phyloP scores from a whole-genome alignment of 2,888 invertebrate genomes.

The Siphlonurus alternatus region DNA sequence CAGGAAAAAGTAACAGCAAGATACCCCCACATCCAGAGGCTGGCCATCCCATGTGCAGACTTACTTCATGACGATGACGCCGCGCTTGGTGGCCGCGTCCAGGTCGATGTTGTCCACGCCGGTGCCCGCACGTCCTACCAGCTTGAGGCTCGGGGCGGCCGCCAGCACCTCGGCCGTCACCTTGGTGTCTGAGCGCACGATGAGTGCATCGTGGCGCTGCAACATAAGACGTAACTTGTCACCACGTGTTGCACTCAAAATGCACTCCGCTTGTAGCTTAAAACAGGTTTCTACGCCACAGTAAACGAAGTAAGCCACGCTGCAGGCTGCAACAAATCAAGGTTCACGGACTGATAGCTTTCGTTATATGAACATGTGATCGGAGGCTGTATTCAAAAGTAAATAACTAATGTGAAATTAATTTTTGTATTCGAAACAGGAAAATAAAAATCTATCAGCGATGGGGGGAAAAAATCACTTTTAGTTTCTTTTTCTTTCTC shows the following conservation, averaged over 20 bases:
- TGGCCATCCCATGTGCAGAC: too few species aligned
- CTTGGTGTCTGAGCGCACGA: conserved; percentile 89
- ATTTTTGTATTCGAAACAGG: too few species aligned
- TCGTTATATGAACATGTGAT: too few species aligned
- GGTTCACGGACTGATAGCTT: too few species aligned
- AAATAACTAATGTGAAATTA: too few species aligned
- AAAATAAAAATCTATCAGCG: too few species aligned
- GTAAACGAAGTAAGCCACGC: too few species aligned
- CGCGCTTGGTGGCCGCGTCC: conserved; percentile 61
- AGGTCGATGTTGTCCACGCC: conserved; percentile 98
- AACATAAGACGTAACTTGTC: conserved; percentile 18
- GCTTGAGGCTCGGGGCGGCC: conserved; percentile 56
- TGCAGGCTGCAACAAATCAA: neutral
- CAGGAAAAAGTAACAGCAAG: too few species aligned
- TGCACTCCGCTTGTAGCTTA: neutral
- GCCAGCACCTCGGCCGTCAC: conserved; percentile 75
- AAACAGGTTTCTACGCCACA: neutral
- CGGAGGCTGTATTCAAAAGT: too few species aligned
- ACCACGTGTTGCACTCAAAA: neutral
- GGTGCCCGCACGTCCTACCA: conserved; percentile 93
- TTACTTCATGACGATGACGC: conserved; percentile 89
- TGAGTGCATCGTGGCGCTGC: conserved; percentile 80
- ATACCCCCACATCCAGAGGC: too few species aligned
- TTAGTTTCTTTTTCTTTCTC: too few species aligned
- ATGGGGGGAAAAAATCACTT: too few species aligned